Conservation (phyloP, 23 tunicate genomes). For the Styela clava region DNA sequence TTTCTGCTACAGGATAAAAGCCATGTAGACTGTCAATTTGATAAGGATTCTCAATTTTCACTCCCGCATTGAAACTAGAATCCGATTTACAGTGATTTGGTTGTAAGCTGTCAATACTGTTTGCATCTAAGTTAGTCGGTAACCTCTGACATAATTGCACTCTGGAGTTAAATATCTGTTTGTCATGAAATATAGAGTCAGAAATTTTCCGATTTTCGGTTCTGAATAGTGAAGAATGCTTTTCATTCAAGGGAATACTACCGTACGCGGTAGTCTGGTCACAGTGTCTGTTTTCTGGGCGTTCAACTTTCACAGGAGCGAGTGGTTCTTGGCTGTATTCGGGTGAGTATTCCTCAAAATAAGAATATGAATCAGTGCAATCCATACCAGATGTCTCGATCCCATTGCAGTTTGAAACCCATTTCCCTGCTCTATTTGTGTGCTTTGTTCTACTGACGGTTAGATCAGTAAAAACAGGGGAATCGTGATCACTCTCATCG, state of each 20-base stretch:
- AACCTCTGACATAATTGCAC: too few species aligned
- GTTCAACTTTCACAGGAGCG: neutral
- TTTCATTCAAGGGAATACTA: neutral
- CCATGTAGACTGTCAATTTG: neutral
- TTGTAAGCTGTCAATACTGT: too few species aligned
- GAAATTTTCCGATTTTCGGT: neutral
- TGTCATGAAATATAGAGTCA: too few species aligned
- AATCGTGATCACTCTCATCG: neutral
- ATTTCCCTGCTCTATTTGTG: neutral
- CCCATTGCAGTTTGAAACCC: neutral
- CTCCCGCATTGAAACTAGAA: neutral
- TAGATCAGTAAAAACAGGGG: neutral
- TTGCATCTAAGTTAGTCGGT: too few species aligned
- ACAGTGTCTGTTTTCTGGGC: neutral
- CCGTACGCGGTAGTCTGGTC: neutral
- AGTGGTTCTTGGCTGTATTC: neutral
- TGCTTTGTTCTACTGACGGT: neutral
- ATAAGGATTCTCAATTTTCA: neutral
- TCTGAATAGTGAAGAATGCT: neutral
- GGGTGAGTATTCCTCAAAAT: neutral
- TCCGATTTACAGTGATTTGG: neutral
- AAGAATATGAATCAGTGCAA: neutral
- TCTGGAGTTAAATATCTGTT: too few species aligned
- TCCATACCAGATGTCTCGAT: neutral
- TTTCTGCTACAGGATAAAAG: neutral